Base-by-base conservation (phyloP, 2,797 vertebrate genomes). In the Microctenopoma steveboyesi region DNA sequence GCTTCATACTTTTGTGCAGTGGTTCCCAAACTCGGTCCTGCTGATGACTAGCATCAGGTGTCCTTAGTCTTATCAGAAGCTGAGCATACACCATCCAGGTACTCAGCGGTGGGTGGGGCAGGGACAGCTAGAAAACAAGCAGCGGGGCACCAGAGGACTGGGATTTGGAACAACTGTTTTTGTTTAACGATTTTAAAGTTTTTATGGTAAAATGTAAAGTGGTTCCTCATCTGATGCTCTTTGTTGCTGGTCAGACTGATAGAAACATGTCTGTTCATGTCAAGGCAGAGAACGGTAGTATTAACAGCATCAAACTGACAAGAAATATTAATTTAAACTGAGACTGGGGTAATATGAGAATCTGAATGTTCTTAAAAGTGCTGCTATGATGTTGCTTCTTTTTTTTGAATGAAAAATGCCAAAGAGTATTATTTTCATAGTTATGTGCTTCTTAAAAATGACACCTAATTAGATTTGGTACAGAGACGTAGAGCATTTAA, bases 351-450 rank as follows among this genome's bases (percentile, higher is more conserved):
- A 69, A 83, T 82, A 58, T 53, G 81, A 90, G 92, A 84, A 86
- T 86, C 69, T 59, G 93, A 93, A 94, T 92, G 93, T 93, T 91
- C 93, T 94, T 88, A 91, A 89, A 94, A 90, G 93, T 96, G 96
- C 96, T 97, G 96, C 96, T 97, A 95, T 78, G 64, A 91, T 86
- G 82, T 92, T 76, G 91, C 91, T 93, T 92, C 82, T 79, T 50
- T 11, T 57, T 39, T 14, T 9, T 14, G 1, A 22, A 12, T 3
- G 90, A 92, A 91, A 88, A 82, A 96, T 95, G 94, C 96, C 96
- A 97, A 97, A 97, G 96, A 98, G 97, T 95, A 92, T 97, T 96
- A 86, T 85, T 91, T 84, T 88, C 61, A 80, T 86, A 76, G 75
- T 79, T 81, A 81, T 77, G 51, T 83, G 52, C 86, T 84, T 83